phyloP scores from a whole-genome alignment of 2,888 invertebrate species.

The Cephus nigrinus region DNA sequence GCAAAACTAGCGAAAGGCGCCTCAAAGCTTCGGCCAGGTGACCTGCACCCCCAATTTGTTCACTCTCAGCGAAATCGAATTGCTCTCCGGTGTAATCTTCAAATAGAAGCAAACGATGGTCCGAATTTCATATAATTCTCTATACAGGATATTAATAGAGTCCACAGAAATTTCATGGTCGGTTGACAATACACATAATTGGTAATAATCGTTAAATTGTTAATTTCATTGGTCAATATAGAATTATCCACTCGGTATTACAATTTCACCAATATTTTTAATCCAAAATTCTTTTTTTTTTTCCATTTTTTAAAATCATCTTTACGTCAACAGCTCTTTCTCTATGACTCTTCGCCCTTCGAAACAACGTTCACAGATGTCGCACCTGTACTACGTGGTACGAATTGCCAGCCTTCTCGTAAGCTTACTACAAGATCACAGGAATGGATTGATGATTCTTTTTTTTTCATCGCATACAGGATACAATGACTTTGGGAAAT shows the following conservation, averaged over 20 bases:
- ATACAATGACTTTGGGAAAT: background rate
- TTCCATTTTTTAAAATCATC: background rate
- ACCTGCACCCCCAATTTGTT: conserved; percentile 62
- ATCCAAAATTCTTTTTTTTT: background rate
- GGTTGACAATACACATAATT: background rate
- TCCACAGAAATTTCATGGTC: background rate
- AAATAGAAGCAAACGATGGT: conserved; percentile 61
- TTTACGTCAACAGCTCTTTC: background rate
- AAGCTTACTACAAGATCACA: background rate
- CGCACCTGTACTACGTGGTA: background rate
- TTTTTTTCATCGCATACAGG: background rate
- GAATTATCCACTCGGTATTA: conserved; percentile 1
- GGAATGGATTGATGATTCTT: background rate
- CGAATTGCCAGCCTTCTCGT: background rate
- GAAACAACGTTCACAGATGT: too few relatives aligned
- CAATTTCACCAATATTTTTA: background rate
- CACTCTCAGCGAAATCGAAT: conserved; percentile 65
- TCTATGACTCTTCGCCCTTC: background rate
- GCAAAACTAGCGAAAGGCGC: conserved; percentile 73
- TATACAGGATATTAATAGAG: background rate
- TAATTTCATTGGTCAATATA: background rate
- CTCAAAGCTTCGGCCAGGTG: conserved; percentile 67
- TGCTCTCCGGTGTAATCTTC: conserved; percentile 65
- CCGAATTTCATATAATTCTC: conserved; percentile 33
- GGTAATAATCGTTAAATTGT: background rate